Base-by-base conservation (phyloP, 2,797 vertebrate genomes). In the Apogon hyalosoma region DNA sequence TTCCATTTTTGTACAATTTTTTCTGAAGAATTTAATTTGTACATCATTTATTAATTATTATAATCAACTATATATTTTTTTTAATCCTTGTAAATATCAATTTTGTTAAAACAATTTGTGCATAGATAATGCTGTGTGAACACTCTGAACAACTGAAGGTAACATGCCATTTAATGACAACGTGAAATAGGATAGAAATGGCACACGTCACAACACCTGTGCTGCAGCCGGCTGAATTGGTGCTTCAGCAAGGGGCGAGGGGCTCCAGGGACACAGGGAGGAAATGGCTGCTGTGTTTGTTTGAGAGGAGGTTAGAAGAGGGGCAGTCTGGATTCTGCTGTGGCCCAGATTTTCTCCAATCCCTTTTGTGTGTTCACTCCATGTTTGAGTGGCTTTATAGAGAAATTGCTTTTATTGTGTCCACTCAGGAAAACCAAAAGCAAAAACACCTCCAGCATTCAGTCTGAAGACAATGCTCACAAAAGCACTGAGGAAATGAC, bases 391-490 rank as follows among this genome's bases (percentile, higher is more conserved):
- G 88, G 79, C 83, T 91, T 90, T 85, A 77, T 80, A 69, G 77
- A 88, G 84, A 92, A 89, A 92, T 90, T 90, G 90, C 90, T 92
- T 92, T 92, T 87, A 91, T 92, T 92, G 83, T 90, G 80, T 88
- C 87, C 79, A 77, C 76, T 81, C 80, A 86, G 77, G 80, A 89
- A 91, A 92, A 89, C 46, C 69, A 86, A 87, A 91, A 72, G 77
- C 65, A 82, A 88, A 90, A 91, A 87, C 75, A 91, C 79, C 72
- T 87, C 78, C 82, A 84, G 70, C 76, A 69, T 86, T 85, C 80
- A 83, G 80, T 82, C 63, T 70, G 79, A 83, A 88, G 84, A 88
- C 84, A 90, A 86, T 70, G 55, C 63, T 81, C 82, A 87, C 87
- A 91, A 91, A 91, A 84, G 84, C 79, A 54, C 64, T 10, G 62